Evolutionary conservation across 2,797 vertebrate species (phyloP), one percentile per base, ranked within the genome.

Genomic region (Sorex maritimensis): DNA sequence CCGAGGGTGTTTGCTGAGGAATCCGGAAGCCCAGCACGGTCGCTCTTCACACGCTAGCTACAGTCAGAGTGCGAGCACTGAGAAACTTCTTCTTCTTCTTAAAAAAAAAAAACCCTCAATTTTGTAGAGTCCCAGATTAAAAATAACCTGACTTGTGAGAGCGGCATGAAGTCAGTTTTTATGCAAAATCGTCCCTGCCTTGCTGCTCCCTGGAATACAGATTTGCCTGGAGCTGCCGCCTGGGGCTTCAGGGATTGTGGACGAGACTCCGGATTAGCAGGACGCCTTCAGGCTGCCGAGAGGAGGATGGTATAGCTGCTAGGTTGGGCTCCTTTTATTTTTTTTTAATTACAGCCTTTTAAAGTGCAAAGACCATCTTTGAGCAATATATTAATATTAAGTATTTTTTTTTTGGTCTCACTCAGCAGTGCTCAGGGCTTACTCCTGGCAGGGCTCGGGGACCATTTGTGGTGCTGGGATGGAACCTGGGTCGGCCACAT

Each of bases 91-190:
- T 26, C 28, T 95, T 44, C 41, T 94, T 87, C 80, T 92, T 95
- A 69, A 93, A 49, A 95, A 67, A 26, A 84, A 95, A 94, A 96
- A 88, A 88, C 92, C 94, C 41, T 3, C 34, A 63, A 67, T 95
- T 90, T 83, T 88, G 6, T 85, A 58, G 63, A 68, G 13, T 55
- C 73, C 4, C 23, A 92, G 55, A 61, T 86, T 93, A 95, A 97
- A 96, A 93, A 90, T 78, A 96, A 92, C 91, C 82, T 74, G 72
- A 78, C 49, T 58, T 93, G 65, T 91, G 46, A 86, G 89, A 92
- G 58, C 52, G n/a, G 23, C 13, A 75, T 81, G 74, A 93, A 83
- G 55, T 88, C 41, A 68, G 1, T 90, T 88, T 69, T 90, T 82
- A 75, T 93, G 68, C 86, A 92, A 95, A 93, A 84, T 49, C 2